Evolutionary conservation across 2,888 invertebrate genomes (phyloP).

Genomic region (Acanthosoma haemorrhoidale): DNA sequence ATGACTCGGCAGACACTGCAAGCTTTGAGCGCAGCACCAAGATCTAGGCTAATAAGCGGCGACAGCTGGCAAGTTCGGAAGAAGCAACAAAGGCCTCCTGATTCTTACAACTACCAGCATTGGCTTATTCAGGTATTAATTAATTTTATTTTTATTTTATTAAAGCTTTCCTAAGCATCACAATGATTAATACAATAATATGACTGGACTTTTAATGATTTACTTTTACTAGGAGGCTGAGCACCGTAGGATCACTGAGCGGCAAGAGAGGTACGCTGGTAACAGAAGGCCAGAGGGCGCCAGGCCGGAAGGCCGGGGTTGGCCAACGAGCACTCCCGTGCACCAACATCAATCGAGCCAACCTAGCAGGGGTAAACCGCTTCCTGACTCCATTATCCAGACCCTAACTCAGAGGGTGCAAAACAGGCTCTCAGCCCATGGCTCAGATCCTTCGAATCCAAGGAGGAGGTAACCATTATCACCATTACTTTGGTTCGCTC

Average conservation of each 20-base stretch:
- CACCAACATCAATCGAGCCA: constrained; percentile 33
- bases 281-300: constrained; percentile 32
- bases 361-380: constrained; percentile 54
- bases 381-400: constrained; percentile 65
- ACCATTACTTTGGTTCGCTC: no score
- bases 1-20: constrained; percentile 67
- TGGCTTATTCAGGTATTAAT: constrained; percentile 77
- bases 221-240: constrained; percentile 71
- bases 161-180: no score
- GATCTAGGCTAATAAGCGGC: constrained; percentile 64
- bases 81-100: constrained; percentile 52
- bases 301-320: constrained; percentile 23
- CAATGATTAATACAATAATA: not conserved
- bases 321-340: constrained; percentile 22
- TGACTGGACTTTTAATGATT: not conserved
- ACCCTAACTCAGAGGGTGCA: constrained; percentile 65
- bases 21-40: constrained; percentile 71
- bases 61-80: constrained; percentile 67
- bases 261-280: constrained; percentile 49
- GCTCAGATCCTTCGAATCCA: constrained; percentile 40
- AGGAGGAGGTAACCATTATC: constrained; percentile 39
- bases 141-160: not conserved
- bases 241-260: constrained; percentile 68
- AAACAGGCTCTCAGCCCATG: constrained; percentile 45
- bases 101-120: constrained; percentile 67